phyloP scores from a whole-genome alignment of 1,140 invertebrate species.

The Brachionus manjavacas region DNA sequence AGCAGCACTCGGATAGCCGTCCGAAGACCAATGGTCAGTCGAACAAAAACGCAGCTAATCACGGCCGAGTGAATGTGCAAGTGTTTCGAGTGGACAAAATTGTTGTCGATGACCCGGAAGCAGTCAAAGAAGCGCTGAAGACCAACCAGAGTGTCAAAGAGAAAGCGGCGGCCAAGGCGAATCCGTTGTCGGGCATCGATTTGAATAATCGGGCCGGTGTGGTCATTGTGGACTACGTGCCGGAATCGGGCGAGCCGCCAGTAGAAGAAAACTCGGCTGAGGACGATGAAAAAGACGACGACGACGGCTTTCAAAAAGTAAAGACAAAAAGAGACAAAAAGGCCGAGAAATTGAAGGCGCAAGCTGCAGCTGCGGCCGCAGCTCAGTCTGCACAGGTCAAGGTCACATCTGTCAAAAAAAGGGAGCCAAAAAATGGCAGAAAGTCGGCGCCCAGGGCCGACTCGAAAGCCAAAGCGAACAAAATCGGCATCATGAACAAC shows the following conservation, averaged over 20 bases:
- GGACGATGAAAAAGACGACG: conserved; percentile 29
- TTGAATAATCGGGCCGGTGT: conserved; percentile 14
- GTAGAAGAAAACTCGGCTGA: background rate
- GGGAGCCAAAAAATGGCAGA: background rate
- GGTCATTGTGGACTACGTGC: conserved; percentile 25
- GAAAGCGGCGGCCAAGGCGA: background rate
- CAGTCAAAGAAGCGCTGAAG: conserved; percentile 19
- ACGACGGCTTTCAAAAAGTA: conserved; percentile 38
- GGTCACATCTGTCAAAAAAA: background rate
- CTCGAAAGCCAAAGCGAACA: background rate
- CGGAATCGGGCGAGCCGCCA: background rate
- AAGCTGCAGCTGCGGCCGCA: background rate
- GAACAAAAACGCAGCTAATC: background rate
- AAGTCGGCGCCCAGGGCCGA: background rate
- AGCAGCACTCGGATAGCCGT: background rate
- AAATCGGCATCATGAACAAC: background rate
- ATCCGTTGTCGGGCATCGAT: conserved; percentile 6
- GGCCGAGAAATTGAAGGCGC: conserved; percentile 30
- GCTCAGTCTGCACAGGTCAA: background rate
- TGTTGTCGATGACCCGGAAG: background rate
- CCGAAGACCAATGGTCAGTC: too few species aligned
- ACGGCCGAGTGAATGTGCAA: background rate
- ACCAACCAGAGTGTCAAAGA: background rate
- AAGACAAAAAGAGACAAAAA: conserved; percentile 31
- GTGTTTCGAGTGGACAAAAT: conserved; percentile 31